phyloP scores from a whole-genome alignment of 1,140 invertebrate species.

The Microplitis mediator region DNA sequence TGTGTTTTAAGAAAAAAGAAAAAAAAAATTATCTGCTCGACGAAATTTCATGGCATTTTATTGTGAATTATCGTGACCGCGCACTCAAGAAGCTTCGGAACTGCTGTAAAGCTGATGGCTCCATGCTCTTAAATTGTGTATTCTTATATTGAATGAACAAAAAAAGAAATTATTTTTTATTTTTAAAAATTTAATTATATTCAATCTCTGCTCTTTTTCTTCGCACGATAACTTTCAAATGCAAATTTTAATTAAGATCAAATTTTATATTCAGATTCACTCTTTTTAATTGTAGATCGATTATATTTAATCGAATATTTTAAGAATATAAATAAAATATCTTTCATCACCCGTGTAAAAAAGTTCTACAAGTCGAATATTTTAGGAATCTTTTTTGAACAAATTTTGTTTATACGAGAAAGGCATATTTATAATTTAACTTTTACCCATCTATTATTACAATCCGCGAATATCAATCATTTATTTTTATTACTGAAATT shows the following conservation, averaged over 20 bases:
- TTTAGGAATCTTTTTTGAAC: too few species aligned
- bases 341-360: too few species aligned
- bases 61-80: background rate
- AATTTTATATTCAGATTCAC: background rate
- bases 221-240: conserved; percentile 7
- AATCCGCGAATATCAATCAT: too few species aligned
- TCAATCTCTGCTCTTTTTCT: conserved; percentile 24
- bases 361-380: too few species aligned
- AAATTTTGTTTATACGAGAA: too few species aligned
- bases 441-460: too few species aligned
- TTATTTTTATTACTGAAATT: too few species aligned
- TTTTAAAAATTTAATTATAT: conserved; percentile 26
- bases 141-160: conserved; percentile 22
- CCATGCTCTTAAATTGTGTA: background rate
- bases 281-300: too few species aligned
- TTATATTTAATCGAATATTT: too few species aligned
- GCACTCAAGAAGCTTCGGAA: conserved; percentile 3
- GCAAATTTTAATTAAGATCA: conserved; percentile 20
- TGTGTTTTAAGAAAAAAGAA: background rate
- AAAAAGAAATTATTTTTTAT: conserved; percentile 9
- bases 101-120: background rate
- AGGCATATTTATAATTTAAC: too few species aligned
- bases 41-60: background rate
- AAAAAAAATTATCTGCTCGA: background rate
- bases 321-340: too few species aligned